Conservation (phyloP, 2,797 vertebrate genomes). For the Peromyscus eremicus region DNA sequence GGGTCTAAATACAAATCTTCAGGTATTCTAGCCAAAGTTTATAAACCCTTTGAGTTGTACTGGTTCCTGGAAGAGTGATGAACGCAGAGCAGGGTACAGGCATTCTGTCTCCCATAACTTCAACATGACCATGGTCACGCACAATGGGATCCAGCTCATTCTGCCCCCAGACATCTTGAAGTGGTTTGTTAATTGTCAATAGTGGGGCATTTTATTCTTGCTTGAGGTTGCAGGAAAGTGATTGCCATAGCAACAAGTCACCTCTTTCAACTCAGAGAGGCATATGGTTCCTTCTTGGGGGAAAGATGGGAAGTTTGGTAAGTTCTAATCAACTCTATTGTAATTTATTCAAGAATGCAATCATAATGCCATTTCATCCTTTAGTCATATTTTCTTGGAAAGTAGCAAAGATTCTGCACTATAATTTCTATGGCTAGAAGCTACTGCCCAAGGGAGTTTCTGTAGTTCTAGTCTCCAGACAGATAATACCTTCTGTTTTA, state of each 20-base stretch:
- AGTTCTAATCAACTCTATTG: background rate
- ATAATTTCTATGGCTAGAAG: background rate
- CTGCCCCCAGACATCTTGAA: constrained; percentile 42
- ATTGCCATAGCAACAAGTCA: constrained; percentile 73
- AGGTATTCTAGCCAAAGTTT: background rate
- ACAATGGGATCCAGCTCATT: background rate
- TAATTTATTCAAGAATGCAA: constrained; percentile 20
- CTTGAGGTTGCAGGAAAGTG: constrained; percentile 57
- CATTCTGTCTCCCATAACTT: background rate
- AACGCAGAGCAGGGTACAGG: background rate
- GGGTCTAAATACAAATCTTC: constrained; percentile 16
- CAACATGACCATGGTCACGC: background rate
- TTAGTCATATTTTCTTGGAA: constrained; percentile 36
- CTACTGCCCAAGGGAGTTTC: constrained; percentile 19
- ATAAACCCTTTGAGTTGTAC: background rate
- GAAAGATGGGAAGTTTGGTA: background rate
- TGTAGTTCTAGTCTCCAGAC: background rate
- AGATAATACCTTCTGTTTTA: constrained; percentile 5
- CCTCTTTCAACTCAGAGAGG: constrained; percentile 30
- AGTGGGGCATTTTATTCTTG: constrained; percentile 49
- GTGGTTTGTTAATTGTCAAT: constrained; percentile 63
- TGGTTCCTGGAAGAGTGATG: background rate
- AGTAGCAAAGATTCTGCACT: background rate
- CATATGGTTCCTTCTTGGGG: background rate
- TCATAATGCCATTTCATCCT: constrained; percentile 48